phyloP scores from a whole-genome alignment of 2,888 invertebrate genomes.

The Nephrotoma appendiculata region DNA sequence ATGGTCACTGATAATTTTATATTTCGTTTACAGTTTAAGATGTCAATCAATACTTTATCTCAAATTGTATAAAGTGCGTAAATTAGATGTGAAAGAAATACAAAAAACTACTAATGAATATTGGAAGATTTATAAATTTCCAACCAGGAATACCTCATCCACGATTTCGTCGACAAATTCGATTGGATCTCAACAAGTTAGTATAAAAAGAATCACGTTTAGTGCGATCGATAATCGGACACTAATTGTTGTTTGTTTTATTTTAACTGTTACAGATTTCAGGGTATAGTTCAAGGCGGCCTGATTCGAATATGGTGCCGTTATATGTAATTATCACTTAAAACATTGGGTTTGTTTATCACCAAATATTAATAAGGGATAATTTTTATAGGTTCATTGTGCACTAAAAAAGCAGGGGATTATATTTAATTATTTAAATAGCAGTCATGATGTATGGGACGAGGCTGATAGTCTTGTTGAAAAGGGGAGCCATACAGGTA shows the following conservation, averaged over 20 bases:
- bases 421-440: constrained; percentile 64
- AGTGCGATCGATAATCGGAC: not conserved
- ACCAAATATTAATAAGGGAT: not conserved
- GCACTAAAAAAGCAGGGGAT: constrained; percentile 70
- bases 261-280: constrained; percentile 12
- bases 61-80: too few species aligned
- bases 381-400: constrained; percentile 43
- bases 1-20: too few species aligned
- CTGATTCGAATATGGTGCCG: constrained; percentile 33
- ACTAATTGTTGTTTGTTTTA: not conserved
- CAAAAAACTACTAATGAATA: too few species aligned
- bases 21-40: too few species aligned
- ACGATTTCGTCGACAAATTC: too few species aligned
- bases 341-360: not conserved
- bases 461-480: constrained; percentile 68
- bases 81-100: too few species aligned
- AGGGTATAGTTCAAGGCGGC: constrained; percentile 31
- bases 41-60: too few species aligned
- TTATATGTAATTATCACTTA: constrained; percentile 9
- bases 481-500: constrained; percentile 67
- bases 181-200: too few species aligned
- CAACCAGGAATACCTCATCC: too few species aligned
- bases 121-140: too few species aligned
- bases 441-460: constrained; percentile 85
- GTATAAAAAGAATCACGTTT: not conserved